Base-by-base conservation (phyloP, 1,140 invertebrate genomes). In the Drosophila micromelanica region DNA sequence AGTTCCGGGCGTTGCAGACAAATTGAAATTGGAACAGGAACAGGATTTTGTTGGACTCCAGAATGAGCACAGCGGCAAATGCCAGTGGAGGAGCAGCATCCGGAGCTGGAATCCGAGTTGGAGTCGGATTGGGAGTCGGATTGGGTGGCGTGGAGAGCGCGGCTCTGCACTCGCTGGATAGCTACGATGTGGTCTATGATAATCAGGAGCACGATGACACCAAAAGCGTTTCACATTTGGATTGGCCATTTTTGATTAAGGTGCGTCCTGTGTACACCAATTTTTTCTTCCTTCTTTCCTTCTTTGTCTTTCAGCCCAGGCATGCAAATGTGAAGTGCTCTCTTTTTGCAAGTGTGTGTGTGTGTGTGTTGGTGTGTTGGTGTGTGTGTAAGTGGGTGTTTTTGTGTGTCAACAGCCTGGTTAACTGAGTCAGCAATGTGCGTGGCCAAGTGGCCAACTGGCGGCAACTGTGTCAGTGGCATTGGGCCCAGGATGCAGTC, bases 231-330 rank as follows among this genome's bases (percentile, higher is more conserved):
- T 62, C 78, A 7, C 90, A 90, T 13, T 54, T 91, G 69, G 90
- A 91, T 54, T 91, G 90, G 90, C 90, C 90, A n/a, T 91, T 91
- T 37, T 72, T 91, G 46, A 91, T 91, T 60, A 91, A 91, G 86
- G 90, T 91, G 52, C 60, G 77, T 90, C 48, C 35, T 40, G 40
- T 35, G 70, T 40, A 56, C 40, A 37, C 42, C 45, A 13, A n/a
- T n/a, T n/a, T n/a, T n/a, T n/a, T n/a, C n/a, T n/a, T n/a, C n/a
- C n/a, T n/a, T n/a, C n/a, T n/a, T n/a, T n/a, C 5, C 5, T 40
- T 56, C 54, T 32, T 30, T 12, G 1, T 38, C 51, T 57, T 59
- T 81, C 68, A 87, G 74, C 74, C 78, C 78, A 87, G 68, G 70
- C 70, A 76, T 82, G 67, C 65, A 81, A 74, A 75, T 68, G 43